Base-by-base conservation (phyloP, 2,113 vertebrate genomes). In the Myrmecophaga tridactyla region DNA sequence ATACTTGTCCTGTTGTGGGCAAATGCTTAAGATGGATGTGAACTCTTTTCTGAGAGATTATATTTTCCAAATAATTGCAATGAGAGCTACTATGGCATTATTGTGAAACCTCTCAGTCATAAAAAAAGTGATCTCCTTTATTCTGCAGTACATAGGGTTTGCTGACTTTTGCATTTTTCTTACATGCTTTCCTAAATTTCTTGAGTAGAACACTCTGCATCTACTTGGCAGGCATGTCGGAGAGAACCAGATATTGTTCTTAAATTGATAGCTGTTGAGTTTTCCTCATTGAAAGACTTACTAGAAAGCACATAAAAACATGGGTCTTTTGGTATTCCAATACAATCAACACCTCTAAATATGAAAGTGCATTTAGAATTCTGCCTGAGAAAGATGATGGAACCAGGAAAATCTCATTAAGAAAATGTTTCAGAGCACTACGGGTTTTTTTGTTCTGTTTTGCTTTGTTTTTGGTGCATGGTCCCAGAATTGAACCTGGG, bases 11-110 rank as follows among this genome's bases (percentile, higher is more conserved):
- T 89, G 90, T 82, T 89, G 90, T 82, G 97, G 92, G 97, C 94
- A 97, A 97, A 98, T 97, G 96, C 86, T 86, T 2, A 94, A 89
- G 96, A 96, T 91, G 89, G 93, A 96, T 97, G 82, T 95, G 96
- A 75, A 27, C 34, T 92, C 90, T 96, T 67, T 92, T 97, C 82
- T 86, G 90, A 83, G 90, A 97, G 90, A 95, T 96, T 97, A 89
- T 86, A 96, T 67, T n/a, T 81, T 92, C 92, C 86, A 89, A 89
- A 62, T 94, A 95, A 92, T 75, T 96, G 85, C 83, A 83, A 60
- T 81, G 93, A 65, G 85, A 96, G 11, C 88, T 94, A 65, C 76
- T 89, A 13, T 85, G 75, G 84, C 87, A 77, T 90, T 86, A 94
- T 95, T 85, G 63, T 46, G 83, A 96, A 96, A 65, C 75, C n/a